Evolutionary conservation across 2,797 vertebrate species (phyloP), one percentile per base, ranked within the genome.

Genomic region (Myripristis murdjan): DNA sequence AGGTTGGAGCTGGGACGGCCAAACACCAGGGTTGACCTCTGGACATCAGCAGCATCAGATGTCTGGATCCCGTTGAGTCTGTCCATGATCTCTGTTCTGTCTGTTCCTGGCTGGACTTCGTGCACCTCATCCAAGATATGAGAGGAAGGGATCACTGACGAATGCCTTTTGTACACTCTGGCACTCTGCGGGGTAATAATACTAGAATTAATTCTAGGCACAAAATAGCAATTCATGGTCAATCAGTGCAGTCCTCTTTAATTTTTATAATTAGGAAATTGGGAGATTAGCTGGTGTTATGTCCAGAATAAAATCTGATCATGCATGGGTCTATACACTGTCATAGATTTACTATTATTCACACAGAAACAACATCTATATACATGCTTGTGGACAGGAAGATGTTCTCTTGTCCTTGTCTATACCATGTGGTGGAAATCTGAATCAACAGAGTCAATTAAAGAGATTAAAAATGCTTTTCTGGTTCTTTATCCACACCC

Each of bases 141-240:
- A 5, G 93, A 81, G 35, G 93, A 92, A 3, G 94, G 70, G 79
- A 91, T 93, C 74, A 97, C 94, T 47, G 95, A 95, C 22, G 92
- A 92, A 89, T 94, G 94, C 79, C 87, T 92, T 85, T 98, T 96
- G 91, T 82, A 93, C 10, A 91, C 84, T 84, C 92, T 93, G 80
- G 93, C 60, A 82, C 80, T 93, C 97, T 99, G 90, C 47, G 70
- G 70, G 80, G 12, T 71, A 35, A 89, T 73, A 71, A 87, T 3
- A 39, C 39, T 12, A 81, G 15, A 58, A 65, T 53, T 16, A 18
- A 33, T 48, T 58, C 3, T 47, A 0, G 57, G 22, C n/a, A 76
- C 16, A 64, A 31, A 35, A 8, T 24, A 41, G 4, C 1, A 59
- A 48, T 54, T 9, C 9, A 23, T 20, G 49, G 41, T 60, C 1